Base-by-base conservation (phyloP, 1,140 invertebrate genomes). In the Pseudomyrmex gracilis region DNA sequence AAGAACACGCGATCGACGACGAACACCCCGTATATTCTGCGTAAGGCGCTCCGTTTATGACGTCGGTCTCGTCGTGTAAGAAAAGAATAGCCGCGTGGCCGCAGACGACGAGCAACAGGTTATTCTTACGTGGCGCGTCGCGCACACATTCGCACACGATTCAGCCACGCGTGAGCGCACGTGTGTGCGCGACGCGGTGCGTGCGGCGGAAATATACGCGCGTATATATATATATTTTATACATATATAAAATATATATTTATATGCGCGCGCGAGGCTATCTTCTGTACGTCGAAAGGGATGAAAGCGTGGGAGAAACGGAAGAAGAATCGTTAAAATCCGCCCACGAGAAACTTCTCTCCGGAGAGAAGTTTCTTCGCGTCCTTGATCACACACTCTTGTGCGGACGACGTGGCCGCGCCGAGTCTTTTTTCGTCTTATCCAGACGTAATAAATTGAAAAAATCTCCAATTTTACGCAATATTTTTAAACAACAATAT, bases 91-190 rank as follows among this genome's bases (percentile, higher is more conserved):
- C 55, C 43, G 58, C 49, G 55, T 58, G n/a, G 67, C 45, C 49
- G 24, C 49, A 55, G n/a, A 60, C 63, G 47, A 68, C 63, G 47
- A 68, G 85, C 74, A 87, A 87, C 86, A 84, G 82, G 85, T 87
- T 82, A 73, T 67, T 77, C 68, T 85, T 70, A 70, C 77, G 63
- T 73, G 20, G 15, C 61, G 17, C 17, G 15, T 57, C 68, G 43
- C 20, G 15, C 55, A 51, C 68, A 53, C 49, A 22, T 45, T 15
- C 22, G 24, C 63, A 34, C 63, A 15, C 34, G 5, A 1, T 53
- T 45, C 47, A 57, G 57, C 22, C 70, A 61, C 73, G 73, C 47
- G 66, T 34, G 24, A n/a, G 24, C 47, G 22, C 47, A 24, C 22
- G 53, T 53, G 34, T 63, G 71, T 58, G 15, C 47, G 51, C 9